phyloP scores from a whole-genome alignment of 2,113 vertebrate genomes.

The Ailuropoda melanoleuca region DNA sequence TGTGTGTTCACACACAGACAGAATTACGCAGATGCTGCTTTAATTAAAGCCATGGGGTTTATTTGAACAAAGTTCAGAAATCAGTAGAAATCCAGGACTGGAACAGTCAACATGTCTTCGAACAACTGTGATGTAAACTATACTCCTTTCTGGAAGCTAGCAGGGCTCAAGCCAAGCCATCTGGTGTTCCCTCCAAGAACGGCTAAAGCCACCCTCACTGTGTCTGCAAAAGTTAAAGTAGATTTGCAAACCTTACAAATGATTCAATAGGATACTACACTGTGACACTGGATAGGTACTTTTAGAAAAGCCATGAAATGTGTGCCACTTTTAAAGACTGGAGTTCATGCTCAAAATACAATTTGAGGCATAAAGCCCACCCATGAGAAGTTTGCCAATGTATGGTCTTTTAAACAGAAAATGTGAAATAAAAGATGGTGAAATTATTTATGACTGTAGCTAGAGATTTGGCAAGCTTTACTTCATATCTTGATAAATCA shows the following conservation, averaged over 20 bases:
- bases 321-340: background rate
- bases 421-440: constrained; percentile 59
- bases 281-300: background rate
- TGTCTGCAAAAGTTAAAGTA: constrained; percentile 5
- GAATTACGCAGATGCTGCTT: background rate
- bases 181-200: background rate
- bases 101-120: background rate
- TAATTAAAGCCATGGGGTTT: background rate
- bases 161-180: background rate
- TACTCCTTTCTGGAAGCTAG: background rate
- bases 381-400: background rate
- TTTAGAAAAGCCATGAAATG: constrained; percentile 4
- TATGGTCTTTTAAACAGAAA: constrained; percentile 52
- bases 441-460: constrained; percentile 68
- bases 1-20: background rate
- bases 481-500: constrained; percentile 67
- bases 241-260: constrained; percentile 36
- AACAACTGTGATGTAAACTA: background rate
- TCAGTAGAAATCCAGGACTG: background rate
- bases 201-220: background rate
- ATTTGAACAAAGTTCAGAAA: constrained; percentile 19
- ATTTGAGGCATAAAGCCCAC: constrained; percentile 35
- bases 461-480: constrained; percentile 64
- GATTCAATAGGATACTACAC: background rate
- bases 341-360: constrained; percentile 47